Evolutionary conservation across 2,888 invertebrate genomes (phyloP), one percentile per base, ranked within the genome.

Genomic region (Synanthedon myopaeformis): DNA sequence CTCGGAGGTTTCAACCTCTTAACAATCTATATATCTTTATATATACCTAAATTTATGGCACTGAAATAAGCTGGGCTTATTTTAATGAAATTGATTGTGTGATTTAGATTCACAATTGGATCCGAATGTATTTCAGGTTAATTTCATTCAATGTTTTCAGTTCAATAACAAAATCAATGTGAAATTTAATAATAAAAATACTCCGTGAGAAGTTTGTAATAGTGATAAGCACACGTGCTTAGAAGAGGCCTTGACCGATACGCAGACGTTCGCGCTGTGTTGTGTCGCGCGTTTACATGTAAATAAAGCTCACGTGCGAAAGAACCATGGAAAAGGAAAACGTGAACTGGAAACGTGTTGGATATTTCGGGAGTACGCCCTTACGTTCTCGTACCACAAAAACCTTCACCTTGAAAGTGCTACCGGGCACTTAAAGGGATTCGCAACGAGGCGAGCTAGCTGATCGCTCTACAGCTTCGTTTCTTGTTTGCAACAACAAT

Each of bases 391-490:
- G 6, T 35, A 35, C 10, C 35, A 45, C 13, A 13, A 13, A 45
- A 6, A 12, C 45, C 45, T 45, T 45, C 45, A 14, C 45, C 45
- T 45, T 45, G 45, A 45, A 45, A 14, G 45, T 45, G 45, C 45
- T 6, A 45, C 45, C 13, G 13, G 14, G 13, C 45, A 14, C 45
- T 12, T 35, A 8, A 35, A 35, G 45, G 8, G 52, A 58, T 50
- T 41, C 52, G 61, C 54, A 57, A 51, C 52, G 59, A 19, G 53
- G 56, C 41, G 53, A 53, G 58, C 55, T 55, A 55, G 55, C 54
- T 51, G 59, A 55, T 10, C 52, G 45, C 10, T 35, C 35, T 35
- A 35, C 14, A 17, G 13, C 19, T 12, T 17, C 50, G 19, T 19
- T 14, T 19, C 14, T 50, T 19, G 50, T 8, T 50, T 50, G 12